These are phyloP conservation scores for Gopherus evgoodei DNA, from an alignment of 2,113 vertebrate species.

Conservation along the genomic window DNA sequence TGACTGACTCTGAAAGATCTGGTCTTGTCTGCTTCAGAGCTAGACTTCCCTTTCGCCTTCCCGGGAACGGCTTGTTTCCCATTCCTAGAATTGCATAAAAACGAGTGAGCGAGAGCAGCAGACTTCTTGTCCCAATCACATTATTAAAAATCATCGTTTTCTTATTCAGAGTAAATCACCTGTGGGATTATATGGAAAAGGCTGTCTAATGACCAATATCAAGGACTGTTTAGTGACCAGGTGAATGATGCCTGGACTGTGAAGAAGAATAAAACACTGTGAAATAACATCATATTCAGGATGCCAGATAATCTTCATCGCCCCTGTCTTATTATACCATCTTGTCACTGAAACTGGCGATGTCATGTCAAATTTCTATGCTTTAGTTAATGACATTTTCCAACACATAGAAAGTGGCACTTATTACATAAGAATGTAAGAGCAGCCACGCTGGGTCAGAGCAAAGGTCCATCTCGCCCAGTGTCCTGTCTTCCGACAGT, in stretches of 20 bases:
- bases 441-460: too few relatives aligned
- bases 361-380: neutral
- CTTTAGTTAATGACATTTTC: constrained; percentile 29
- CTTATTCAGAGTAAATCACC: constrained; percentile 14
- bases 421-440: neutral
- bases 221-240: constrained; percentile 11
- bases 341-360: constrained; percentile 37
- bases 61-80: neutral
- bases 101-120: neutral
- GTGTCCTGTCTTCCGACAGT: too few relatives aligned
- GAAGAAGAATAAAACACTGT: constrained; percentile 3
- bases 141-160: neutral
- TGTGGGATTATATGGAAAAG: constrained; percentile 25
- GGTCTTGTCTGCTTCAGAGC: neutral
- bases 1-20: accelerated
- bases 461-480: too few relatives aligned
- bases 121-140: neutral
- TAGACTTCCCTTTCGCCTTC: neutral
- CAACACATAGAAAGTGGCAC: constrained; percentile 7
- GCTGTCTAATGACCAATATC: neutral
- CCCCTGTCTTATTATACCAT: constrained; percentile 6
- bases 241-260: neutral
- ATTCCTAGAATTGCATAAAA: neutral
- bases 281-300: constrained; percentile 52
- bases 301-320: constrained; percentile 30